Percentiles rank a stretch among this genome's conserved stretches.
Evolutionary conservation across 2,113 vertebrate species (phyloP).

Genomic region (Oostethus manadensis): DNA sequence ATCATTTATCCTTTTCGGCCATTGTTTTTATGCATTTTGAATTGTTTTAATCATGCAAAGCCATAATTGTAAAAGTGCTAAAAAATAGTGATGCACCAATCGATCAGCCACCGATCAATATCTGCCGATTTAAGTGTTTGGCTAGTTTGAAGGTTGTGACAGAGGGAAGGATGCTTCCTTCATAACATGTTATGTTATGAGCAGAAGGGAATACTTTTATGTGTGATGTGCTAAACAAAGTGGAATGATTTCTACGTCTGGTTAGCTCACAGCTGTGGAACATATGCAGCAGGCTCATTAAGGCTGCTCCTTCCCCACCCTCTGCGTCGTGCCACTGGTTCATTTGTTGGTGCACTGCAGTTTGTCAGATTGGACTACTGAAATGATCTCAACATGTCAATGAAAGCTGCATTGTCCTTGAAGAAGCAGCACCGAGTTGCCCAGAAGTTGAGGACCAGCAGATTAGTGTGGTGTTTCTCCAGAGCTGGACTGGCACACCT

Average conservation of each 20-base stretch:
- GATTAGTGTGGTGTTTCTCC: slow-evolving; percentile 26
- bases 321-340: too few species aligned
- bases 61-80: too few species aligned
- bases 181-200: slow-evolving; percentile 9
- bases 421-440: too few species aligned
- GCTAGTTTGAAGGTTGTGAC: too few species aligned
- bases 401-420: slow-evolving; percentile 30
- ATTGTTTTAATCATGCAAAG: too few species aligned
- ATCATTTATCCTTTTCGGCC: too few species aligned
- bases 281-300: slow-evolving; percentile 54
- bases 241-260: slow-evolving; percentile 39
- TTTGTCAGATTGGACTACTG: slow-evolving; percentile 39
- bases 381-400: slow-evolving; percentile 53
- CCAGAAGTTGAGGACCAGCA: slow-evolving; percentile 1
- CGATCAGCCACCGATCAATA: too few species aligned
- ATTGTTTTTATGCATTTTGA: too few species aligned
- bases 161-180: too few species aligned
- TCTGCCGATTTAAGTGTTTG: too few species aligned
- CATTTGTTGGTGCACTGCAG: slow-evolving; percentile 24
- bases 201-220: slow-evolving; percentile 18
- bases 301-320: too few species aligned
- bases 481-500: slow-evolving; percentile 50
- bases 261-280: slow-evolving; percentile 44
- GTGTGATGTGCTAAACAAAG: slow-evolving; percentile 21
- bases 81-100: too few species aligned